Base-by-base conservation (phyloP, 2,888 invertebrate species). In the Entomobrya proxima region DNA sequence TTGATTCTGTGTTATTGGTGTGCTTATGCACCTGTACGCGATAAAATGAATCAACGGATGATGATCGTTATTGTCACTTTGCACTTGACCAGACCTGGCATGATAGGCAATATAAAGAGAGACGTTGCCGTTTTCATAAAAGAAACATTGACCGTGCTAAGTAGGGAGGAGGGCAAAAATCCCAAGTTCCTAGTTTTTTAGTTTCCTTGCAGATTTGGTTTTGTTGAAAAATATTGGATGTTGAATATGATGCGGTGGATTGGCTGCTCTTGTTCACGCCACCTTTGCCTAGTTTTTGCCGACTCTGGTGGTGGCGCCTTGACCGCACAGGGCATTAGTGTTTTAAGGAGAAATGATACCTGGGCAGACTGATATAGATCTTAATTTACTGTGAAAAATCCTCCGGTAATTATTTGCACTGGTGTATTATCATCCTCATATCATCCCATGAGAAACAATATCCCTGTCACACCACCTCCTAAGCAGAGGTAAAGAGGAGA, bases 281-380 rank as follows among this genome's bases (percentile, higher is more conserved):
- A 69, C 69, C 44, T 69, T 47, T 47, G n/a, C 32, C 5, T 35
- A 61, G 61, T 61, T 35, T 61, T 61, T 15, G 15, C 40, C 55
- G 52, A 44, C 75, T 64, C 52, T 30, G 35, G 5, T 30, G 35
- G 5, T 64, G 86, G 86, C 86, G 86, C 86, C 86, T 86, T 55
- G n/a, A 55, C 50, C 35, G 13, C 44, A 47, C 40, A 61, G 35
- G 72, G 37, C 50, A 35, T 27, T 77, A 37, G 50, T 35, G 79
- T 76, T 86, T 85, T 86, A 86, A 50, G 35, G 18, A 61, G 86
- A 86, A 86, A 58, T 81, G 64, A 86, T 81, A 78, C 86, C 86
- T 81, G 27, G 47, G 37, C 69, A 86, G 80, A 86, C 85, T 80
- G 85, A 85, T 86, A 86, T 76, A 67, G 76, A 86, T 76, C 76